Conservation (phyloP, 53 echinoderm and acorn worm genomes). For the Actinopyga echinites region DNA sequence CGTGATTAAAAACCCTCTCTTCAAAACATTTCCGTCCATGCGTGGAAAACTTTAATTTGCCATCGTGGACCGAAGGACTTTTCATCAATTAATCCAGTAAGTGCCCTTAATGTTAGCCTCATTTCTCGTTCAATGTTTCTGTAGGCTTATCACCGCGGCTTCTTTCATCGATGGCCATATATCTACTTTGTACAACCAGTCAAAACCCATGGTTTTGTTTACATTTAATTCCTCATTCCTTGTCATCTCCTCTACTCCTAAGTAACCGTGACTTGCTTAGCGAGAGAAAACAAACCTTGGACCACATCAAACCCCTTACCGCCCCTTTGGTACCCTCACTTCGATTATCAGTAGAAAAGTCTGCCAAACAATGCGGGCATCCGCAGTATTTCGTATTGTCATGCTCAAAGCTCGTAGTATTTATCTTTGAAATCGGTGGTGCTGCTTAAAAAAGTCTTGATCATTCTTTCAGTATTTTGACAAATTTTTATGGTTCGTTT, state of each 20-base stretch:
- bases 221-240: not conserved
- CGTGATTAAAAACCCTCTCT: too few relatives aligned
- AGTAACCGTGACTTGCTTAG: slow-evolving; percentile 25
- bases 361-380: slow-evolving; percentile 17
- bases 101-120: too few relatives aligned
- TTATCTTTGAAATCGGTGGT: slow-evolving; percentile 22
- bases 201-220: not conserved
- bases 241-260: slow-evolving; percentile 19
- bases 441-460: not conserved
- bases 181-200: too few relatives aligned
- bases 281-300: not conserved
- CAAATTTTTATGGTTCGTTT: slow-evolving; percentile 7
- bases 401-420: not conserved
- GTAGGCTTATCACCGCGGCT: too few relatives aligned
- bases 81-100: too few relatives aligned
- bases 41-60: too few relatives aligned
- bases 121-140: too few relatives aligned
- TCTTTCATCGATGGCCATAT: too few relatives aligned
- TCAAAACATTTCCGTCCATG: too few relatives aligned
- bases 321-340: not conserved
- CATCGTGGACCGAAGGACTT: too few relatives aligned
- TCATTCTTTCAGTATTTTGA: slow-evolving; percentile 31
- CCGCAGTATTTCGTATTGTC: slow-evolving; percentile 17
- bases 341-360: not conserved
- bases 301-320: slow-evolving; percentile 28